phyloP scores from a whole-genome alignment of 2,797 vertebrate genomes.

The Argyrosomus regius region DNA sequence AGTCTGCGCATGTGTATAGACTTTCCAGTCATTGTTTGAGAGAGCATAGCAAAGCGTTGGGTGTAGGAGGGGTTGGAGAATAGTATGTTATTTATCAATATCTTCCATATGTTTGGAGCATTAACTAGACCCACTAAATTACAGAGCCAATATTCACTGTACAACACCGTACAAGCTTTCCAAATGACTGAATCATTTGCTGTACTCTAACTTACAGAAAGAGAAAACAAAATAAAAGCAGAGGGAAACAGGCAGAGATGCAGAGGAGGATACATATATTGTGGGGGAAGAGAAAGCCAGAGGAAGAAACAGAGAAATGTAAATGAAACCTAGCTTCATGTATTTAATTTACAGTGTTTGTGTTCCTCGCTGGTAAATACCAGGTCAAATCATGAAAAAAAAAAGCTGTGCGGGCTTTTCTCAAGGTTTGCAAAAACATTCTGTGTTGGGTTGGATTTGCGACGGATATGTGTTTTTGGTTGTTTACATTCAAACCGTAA shows the following conservation, averaged over 20 bases:
- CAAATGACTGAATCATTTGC: conserved; percentile 53
- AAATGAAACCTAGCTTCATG: conserved; percentile 53
- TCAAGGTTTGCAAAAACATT: conserved; percentile 35
- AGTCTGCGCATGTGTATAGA: conserved; percentile 25
- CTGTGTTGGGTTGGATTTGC: conserved; percentile 32
- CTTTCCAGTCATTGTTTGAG: conserved; percentile 53
- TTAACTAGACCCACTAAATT: conserved; percentile 47
- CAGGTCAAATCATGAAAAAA: conserved; percentile 47
- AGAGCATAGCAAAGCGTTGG: conserved; percentile 30
- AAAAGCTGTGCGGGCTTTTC: conserved; percentile 52
- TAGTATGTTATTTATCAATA: conserved; percentile 67
- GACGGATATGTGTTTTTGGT: conserved; percentile 38
- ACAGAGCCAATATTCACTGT: conserved; percentile 54
- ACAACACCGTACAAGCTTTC: conserved; percentile 48
- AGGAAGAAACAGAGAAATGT: conserved; percentile 32
- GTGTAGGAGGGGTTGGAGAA: conserved; percentile 61
- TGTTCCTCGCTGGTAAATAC: conserved; percentile 54
- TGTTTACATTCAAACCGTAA: conserved; percentile 53
- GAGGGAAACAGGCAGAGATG: conserved; percentile 10
- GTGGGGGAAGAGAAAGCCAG: conserved; percentile 45
- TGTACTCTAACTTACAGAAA: conserved; percentile 49
- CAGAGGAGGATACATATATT: conserved; percentile 56
- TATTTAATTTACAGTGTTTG: conserved; percentile 50
- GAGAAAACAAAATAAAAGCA: background rate
- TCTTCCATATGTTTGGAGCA: conserved; percentile 62